phyloP scores from a whole-genome alignment of 92 coral and sea anemone genomes.

The Meandrina meandrites region DNA sequence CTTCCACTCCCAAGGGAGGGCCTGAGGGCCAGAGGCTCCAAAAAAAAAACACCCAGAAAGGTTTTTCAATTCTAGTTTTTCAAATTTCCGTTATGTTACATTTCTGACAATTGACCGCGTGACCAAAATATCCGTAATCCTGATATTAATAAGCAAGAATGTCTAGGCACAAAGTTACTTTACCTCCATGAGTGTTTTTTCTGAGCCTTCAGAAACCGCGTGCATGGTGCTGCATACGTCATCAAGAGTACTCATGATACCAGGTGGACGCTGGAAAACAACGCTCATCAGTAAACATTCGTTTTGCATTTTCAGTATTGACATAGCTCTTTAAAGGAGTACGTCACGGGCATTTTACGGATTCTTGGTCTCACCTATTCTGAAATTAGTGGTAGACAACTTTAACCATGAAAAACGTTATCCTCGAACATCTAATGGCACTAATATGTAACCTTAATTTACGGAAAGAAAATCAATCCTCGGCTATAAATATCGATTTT shows the following conservation, averaged over 20 bases:
- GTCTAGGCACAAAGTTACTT: not conserved
- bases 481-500: too few species aligned
- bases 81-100: not conserved
- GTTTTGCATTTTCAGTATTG: not conserved
- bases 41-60: not conserved
- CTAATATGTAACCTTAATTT: too few species aligned
- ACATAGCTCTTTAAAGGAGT: too few species aligned
- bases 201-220: slow-evolving; percentile 88
- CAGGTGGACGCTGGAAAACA: slow-evolving; percentile 80
- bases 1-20: too few species aligned
- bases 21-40: too few species aligned
- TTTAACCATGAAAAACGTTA: too few species aligned
- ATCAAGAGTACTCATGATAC: slow-evolving; percentile 88
- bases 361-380: too few species aligned
- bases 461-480: too few species aligned
- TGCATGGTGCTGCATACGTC: slow-evolving; percentile 95
- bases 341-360: too few species aligned
- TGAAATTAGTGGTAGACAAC: too few species aligned
- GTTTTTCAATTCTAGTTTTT: not conserved
- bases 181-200: slow-evolving; percentile 89
- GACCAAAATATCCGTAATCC: not conserved
- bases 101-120: not conserved
- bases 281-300: not conserved
- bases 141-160: not conserved
- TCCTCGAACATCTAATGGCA: too few species aligned